Conservation (phyloP, 2,888 invertebrate genomes). For the Lampropteryx suffumata region DNA sequence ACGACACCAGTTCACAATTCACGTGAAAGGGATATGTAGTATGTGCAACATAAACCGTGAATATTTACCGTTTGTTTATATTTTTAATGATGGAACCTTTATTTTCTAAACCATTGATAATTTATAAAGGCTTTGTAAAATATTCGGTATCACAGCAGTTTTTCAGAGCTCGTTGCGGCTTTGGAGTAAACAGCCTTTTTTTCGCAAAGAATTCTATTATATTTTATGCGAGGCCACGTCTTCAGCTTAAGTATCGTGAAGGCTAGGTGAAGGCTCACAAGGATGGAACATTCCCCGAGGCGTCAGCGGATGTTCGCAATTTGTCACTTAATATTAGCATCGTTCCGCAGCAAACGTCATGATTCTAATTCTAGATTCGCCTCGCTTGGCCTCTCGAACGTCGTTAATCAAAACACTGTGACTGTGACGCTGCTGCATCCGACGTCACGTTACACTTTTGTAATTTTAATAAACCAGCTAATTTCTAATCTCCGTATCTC, state of each 20-base stretch:
- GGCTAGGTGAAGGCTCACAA: constrained; percentile 13
- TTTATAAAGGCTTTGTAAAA: background rate
- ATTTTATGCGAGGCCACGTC: constrained; percentile 12
- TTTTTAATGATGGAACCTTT: background rate
- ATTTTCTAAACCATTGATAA: background rate
- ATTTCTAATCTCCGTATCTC: constrained; percentile 18
- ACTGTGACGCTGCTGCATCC: constrained; percentile 35
- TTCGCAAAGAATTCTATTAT: constrained; percentile 1
- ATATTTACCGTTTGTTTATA: too few species aligned
- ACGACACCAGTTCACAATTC: constrained; percentile 39
- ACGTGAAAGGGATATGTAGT: background rate
- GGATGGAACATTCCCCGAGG: constrained; percentile 30
- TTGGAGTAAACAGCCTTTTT: background rate
- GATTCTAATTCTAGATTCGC: constrained; percentile 39
- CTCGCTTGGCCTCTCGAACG: constrained; percentile 31
- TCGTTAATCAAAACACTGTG: constrained; percentile 38
- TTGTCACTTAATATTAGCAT: constrained; percentile 34
- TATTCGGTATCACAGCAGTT: background rate
- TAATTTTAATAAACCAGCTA: constrained; percentile 21
- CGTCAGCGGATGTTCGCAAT: constrained; percentile 40
- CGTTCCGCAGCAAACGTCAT: constrained; percentile 39
- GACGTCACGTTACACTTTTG: constrained; percentile 27
- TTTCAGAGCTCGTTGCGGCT: background rate
- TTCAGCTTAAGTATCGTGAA: constrained; percentile 8
- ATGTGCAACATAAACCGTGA: too few species aligned